phyloP scores from a whole-genome alignment of 2,113 vertebrate species.

The Rousettus leschenaultii region DNA sequence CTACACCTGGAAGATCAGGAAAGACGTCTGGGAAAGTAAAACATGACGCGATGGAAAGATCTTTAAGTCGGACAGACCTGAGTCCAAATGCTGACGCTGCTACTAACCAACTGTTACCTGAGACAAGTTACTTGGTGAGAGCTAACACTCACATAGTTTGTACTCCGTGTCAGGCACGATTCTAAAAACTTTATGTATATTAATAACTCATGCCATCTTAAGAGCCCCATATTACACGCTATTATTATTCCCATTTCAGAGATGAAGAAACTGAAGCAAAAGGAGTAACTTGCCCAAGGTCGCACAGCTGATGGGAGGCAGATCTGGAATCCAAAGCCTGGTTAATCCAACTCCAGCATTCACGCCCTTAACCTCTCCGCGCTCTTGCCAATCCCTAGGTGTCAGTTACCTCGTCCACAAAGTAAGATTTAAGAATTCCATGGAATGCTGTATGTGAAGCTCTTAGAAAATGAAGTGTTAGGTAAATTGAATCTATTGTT shows the following conservation, averaged over 20 bases:
- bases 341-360: not conserved
- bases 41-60: not conserved
- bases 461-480: not conserved
- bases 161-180: not conserved
- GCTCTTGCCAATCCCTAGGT: not conserved
- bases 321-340: not conserved
- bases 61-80: not conserved
- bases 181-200: not conserved
- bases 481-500: not conserved
- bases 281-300: not conserved
- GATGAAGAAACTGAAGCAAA: slow-evolving; percentile 20
- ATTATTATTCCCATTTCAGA: not conserved
- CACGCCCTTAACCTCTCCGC: not conserved
- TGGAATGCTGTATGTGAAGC: not conserved
- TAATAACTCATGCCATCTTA: not conserved
- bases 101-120: not conserved
- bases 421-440: slow-evolving; percentile 15
- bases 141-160: not conserved
- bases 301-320: not conserved
- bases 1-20: not conserved
- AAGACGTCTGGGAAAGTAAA: not conserved
- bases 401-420: not conserved
- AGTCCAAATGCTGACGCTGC: not conserved
- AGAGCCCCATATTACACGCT: not conserved
- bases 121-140: not conserved